Base-by-base conservation (phyloP, 2,113 vertebrate genomes). In the Oryzias curvinotus region DNA sequence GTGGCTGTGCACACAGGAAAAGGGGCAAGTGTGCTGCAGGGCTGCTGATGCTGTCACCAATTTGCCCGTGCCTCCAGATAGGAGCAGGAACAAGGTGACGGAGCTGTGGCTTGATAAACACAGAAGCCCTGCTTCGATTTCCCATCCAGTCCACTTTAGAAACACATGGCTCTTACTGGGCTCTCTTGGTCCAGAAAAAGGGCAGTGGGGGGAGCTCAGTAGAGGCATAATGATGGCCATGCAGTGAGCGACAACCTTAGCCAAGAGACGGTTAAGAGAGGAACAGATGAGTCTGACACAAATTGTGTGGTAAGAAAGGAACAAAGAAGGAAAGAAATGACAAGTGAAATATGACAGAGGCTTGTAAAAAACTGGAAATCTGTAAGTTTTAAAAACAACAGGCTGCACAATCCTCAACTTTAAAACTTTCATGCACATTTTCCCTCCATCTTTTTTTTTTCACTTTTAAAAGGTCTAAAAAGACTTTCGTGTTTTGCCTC, bases 31-130 rank as follows among this genome's bases (percentile, higher is more conserved):
- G 82, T 78, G 87, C 82, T 75, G 71, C 70, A 83, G 66, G 60
- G 80, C 84, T 80, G 73, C 70, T 70, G 86, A 62, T 84, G 90
- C 89, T 92, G 90, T 92, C 87, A 87, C 83, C 92, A 83, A 87
- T 90, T 78, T 84, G 80, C 71, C 62, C 59, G 71, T 65, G 83
- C 80, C 81, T 87, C 77, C 71, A 89, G 87, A 88, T 71, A 82
- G 89, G 88, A 87, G 86, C 81, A 77, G 85, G 85, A 88, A 87
- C 82, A 80, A 88, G 89, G 90, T 93, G 91, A 93, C 88, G 85
- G 89, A 93, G 89, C 87, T 90, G 76, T 77, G 87, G 83, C 90
- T 92, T 93, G 89, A 92, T 92, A 92, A 92, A 92, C 91, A 92
- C 86, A 93, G 91, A 93, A 92, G 89, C 86, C 75, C 88, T 88